Evolutionary conservation across 2,797 vertebrate species (phyloP), one percentile per base, ranked within the genome.

Genomic region (Urosaurus nigricauda): DNA sequence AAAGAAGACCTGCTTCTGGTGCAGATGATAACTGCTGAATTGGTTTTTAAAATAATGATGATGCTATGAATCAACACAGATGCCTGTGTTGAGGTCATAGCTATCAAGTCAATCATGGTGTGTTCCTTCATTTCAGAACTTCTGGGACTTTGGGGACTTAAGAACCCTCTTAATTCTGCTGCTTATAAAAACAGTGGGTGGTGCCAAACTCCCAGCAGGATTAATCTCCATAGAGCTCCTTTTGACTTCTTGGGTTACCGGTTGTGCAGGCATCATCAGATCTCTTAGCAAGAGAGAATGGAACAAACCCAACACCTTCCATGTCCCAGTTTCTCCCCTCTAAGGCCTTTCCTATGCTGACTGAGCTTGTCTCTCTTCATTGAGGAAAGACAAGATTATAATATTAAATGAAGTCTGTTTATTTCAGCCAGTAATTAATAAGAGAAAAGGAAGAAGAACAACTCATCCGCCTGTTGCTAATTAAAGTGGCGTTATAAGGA

Each of bases 401-500:
- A 77, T 82, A 86, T 79, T 79, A 37, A 37, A 68, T 68, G 0
- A 79, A 87, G 40, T 89, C 87, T 82, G 21, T 95, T 95, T 81
- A 84, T 90, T 91, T 83, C 60, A 56, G 16, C 0, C 5, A 5
- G 43, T 5, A 0, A 91, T 94, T 93, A 91, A 95, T 91, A 87
- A 91, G 83, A 32, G 60, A 58, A 87, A 83, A 70, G 73, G 84
- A 8, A 35, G 87, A 65, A 3, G 87, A 53, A 60, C 51, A 9
- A 29, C 1, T 74, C 32, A 79, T 26, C 86, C 40, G 93, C 93
- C 92, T 93, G 92, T 89, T 93, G 92, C 94, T 93, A 93, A 93
- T 94, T 87, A 95, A 88, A 4, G 81, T 11, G 0, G 29, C 3
- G 43, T 89, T 83, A 40, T 4, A 37, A 77, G 87, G 86, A 70